These are phyloP conservation scores for Entelurus aequoreus DNA, from an alignment of 2,113 vertebrate species.

Conservation along the genomic window DNA sequence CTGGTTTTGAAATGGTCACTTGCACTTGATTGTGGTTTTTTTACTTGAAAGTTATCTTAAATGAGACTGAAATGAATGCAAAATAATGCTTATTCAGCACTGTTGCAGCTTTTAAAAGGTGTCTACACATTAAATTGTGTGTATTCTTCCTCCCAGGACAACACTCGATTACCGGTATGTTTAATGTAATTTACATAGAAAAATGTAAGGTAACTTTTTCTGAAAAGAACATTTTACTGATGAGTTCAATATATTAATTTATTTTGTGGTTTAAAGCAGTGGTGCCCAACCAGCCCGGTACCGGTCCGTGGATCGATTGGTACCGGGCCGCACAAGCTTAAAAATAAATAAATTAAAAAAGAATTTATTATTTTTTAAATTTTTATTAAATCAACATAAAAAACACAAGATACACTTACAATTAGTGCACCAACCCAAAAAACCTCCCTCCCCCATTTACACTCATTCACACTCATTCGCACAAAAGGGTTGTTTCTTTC, in stretches of 20 bases:
- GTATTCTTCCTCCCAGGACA: constrained; percentile 6
- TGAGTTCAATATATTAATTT: background rate
- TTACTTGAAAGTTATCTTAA: background rate
- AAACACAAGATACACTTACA: too few relatives aligned
- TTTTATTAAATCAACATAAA: too few relatives aligned
- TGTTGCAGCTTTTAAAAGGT: constrained; percentile 5
- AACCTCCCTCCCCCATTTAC: too few relatives aligned
- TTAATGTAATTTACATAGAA: background rate
- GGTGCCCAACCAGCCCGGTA: too few relatives aligned
- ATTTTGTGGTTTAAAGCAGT: background rate
- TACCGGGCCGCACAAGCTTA: too few relatives aligned
- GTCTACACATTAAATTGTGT: constrained; percentile 1
- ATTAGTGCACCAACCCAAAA: too few relatives aligned
- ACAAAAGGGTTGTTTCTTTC: background rate
- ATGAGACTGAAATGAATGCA: background rate
- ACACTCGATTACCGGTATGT: background rate
- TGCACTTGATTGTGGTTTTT: constrained; percentile 1
- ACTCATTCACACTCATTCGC: too few relatives aligned
- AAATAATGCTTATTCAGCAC: constrained; percentile 3
- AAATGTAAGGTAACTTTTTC: background rate
- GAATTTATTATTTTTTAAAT: too few relatives aligned
- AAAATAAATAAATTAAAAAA: too few relatives aligned
- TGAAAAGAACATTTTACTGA: background rate
- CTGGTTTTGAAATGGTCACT: constrained; percentile 2
- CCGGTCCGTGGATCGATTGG: too few relatives aligned